phyloP scores from a whole-genome alignment of 2,888 invertebrate species.

The Tricholauxania praeusta region DNA sequence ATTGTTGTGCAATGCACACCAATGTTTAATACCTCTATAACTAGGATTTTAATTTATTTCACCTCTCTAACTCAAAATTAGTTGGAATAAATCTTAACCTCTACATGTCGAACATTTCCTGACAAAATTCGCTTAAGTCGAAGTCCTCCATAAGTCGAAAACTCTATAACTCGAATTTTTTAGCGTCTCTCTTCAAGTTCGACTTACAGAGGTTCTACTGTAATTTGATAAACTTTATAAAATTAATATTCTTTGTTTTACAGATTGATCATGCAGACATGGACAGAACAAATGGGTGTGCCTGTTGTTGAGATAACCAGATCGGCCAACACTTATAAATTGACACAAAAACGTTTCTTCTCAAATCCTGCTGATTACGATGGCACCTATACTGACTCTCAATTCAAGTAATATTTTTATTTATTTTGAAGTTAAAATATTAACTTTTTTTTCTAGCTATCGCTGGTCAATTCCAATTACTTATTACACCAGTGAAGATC shows the following conservation, averaged over 20 bases:
- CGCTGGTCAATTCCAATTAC: slow-evolving; percentile 90
- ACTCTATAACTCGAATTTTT: no score
- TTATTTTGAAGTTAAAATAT: neutral
- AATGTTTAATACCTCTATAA: no score
- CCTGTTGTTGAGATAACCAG: slow-evolving; percentile 78
- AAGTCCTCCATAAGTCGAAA: no score
- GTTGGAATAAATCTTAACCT: no score
- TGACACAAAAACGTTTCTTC: slow-evolving; percentile 83
- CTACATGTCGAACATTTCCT: no score
- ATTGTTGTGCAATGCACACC: no score
- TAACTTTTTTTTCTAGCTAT: slow-evolving; percentile 71
- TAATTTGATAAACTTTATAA: neutral
- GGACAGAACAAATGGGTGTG: slow-evolving; percentile 91
- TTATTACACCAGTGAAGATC: slow-evolving; percentile 73
- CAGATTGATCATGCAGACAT: slow-evolving; percentile 84
- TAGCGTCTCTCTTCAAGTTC: no score
- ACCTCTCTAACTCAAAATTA: no score
- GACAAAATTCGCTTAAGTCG: no score
- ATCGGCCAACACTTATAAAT: slow-evolving; percentile 69
- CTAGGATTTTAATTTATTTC: no score
- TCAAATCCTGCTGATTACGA: slow-evolving; percentile 74
- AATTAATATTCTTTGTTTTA: slow-evolving; percentile 39
- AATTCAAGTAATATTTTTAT: slow-evolving; percentile 68
- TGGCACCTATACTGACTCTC: slow-evolving; percentile 68
- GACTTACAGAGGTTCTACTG: no score